These are phyloP conservation scores for Ammospiza nelsoni DNA, from an alignment of 2,113 vertebrate species.

Conservation along the genomic window DNA sequence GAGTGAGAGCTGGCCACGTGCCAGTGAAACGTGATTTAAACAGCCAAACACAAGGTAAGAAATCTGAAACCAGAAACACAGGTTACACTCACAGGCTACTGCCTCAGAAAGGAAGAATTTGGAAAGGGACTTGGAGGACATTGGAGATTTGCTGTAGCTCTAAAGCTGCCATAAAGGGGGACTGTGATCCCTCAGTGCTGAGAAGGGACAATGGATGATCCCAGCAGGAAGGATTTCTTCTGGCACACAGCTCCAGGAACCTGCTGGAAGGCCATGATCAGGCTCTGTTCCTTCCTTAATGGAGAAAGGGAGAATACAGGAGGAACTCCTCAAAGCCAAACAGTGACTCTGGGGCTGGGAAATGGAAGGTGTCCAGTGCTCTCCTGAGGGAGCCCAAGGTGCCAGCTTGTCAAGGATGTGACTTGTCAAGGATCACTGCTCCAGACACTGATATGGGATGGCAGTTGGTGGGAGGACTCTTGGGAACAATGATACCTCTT, in stretches of 20 bases:
- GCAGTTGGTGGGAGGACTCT: not conserved
- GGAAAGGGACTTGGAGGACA: not conserved
- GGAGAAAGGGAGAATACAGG: not conserved
- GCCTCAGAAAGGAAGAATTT: not conserved
- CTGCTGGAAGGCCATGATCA: not conserved
- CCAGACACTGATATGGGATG: not conserved
- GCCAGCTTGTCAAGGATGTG: rapidly evolving
- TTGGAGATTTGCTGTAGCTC: rapidly evolving
- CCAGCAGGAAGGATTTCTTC: not conserved
- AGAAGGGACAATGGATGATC: not conserved
- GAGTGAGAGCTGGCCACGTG: not conserved
- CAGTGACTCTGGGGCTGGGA: not conserved
- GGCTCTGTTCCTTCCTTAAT: not conserved
- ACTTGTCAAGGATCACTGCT: not conserved
- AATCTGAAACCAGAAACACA: constrained; percentile 4
- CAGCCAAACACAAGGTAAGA: not conserved
- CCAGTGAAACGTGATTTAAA: not conserved
- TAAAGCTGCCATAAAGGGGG: not conserved
- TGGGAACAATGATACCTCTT: rapidly evolving
- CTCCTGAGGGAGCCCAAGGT: not conserved
- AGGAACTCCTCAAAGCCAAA: not conserved
- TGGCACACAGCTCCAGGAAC: not conserved
- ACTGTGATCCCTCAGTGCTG: rapidly evolving
- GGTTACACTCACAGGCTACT: not conserved
- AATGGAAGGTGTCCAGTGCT: rapidly evolving